Base-by-base conservation (phyloP, 2,113 vertebrate genomes). In the Nibea albiflora region DNA sequence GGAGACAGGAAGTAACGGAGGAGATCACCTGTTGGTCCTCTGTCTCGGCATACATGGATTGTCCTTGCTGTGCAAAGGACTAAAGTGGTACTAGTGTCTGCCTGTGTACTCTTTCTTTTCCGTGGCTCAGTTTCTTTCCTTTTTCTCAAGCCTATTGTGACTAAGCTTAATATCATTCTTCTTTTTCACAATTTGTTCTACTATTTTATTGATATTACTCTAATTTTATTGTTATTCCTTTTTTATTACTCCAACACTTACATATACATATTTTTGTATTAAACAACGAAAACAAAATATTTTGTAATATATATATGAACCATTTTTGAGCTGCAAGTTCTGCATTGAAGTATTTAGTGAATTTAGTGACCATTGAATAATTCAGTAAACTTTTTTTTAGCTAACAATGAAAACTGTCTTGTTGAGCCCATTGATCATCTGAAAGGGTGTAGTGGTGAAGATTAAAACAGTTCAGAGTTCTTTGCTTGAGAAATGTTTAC, bases 21-120 rank as follows among this genome's bases (percentile, higher is more conserved):
- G 77, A 7, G 76, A 93, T 66, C 85, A 83, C 39, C 95, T 93
- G 0, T 69, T 96, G 4, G 63, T 96, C 65, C 94, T 99, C 35
- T 93, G 93, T 5, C 91, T 97, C 73, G 93, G 93, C 12, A 24
- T 96, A 58, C 92, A 75, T 17, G 97, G 97, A 20, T 80, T 98
- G 76, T 57, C 78, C 49, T 84, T 92, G 50, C 90, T 98, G 69
- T 85, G 82, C 71, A 83, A 71, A 44, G 86, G 50, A 0, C 44
- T 63, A 42, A 22, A 72, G 11, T 22, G 78, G 60, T 46, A 39
- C 16, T n/a, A 0, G 9, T 61, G 52, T 81, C 15, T 73, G 58
- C 49, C 52, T 67, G 19, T 62, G 16, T 57, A 69, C 16, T 35
- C 10, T 47, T 20, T 44, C 22, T 42, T 44, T 63, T 5, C 7